Evolutionary conservation across 2,888 invertebrate species (phyloP).

Genomic region (Spodoptera picta): DNA sequence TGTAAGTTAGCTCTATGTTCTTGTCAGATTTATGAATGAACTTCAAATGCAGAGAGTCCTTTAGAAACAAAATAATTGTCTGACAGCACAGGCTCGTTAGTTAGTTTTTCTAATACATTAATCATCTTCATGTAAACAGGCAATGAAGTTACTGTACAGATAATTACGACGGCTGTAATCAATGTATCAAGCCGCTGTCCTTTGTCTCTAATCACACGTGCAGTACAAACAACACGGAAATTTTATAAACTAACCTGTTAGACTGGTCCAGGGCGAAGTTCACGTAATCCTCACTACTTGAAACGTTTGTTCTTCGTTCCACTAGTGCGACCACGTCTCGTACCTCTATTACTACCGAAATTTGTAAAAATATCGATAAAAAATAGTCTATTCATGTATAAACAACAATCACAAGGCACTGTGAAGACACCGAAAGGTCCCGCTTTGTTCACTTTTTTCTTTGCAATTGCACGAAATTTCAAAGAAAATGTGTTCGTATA

Average conservation of each 20-base stretch:
- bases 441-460: conserved; percentile 83
- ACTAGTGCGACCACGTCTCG: conserved; percentile 81
- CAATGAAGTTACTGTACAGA: conserved; percentile 27
- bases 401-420: conserved; percentile 83
- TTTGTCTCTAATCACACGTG: conserved; percentile 46
- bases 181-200: conserved; percentile 41
- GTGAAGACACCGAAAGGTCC: conserved; percentile 77
- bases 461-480: conserved; percentile 87
- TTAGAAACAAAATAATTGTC: not conserved
- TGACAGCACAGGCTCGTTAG: not conserved
- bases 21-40: conserved; percentile 17
- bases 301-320: conserved; percentile 76
- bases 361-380: conserved; percentile 64
- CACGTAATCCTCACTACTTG: conserved; percentile 84
- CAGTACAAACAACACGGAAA: conserved; percentile 44
- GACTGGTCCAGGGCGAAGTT: conserved; percentile 69
- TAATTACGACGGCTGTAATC: conserved; percentile 27
- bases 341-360: conserved; percentile 70
- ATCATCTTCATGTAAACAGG: conserved; percentile 3
- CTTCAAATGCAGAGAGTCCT: not conserved
- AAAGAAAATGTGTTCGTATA: conserved; percentile 84
- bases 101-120: conserved; percentile 17
- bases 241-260: conserved; percentile 65
- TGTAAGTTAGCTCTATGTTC: conserved; percentile 3
- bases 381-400: conserved; percentile 69